phyloP scores from a whole-genome alignment of 2,113 vertebrate species.

The Ursus arctos region DNA sequence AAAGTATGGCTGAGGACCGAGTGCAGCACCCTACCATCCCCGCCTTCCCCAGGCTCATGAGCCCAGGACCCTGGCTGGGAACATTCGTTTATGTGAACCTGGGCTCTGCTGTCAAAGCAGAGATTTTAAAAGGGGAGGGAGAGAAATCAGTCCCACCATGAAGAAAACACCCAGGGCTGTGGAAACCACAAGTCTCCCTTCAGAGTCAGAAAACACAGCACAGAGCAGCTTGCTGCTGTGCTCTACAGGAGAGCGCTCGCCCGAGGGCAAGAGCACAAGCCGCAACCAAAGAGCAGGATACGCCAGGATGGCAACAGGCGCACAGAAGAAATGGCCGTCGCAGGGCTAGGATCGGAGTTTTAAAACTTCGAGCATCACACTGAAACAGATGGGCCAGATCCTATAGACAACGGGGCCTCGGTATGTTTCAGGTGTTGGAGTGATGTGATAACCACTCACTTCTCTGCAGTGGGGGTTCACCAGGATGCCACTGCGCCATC shows the following conservation, averaged over 20 bases:
- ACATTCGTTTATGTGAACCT: fast-evolving
- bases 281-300: fast-evolving
- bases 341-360: fast-evolving
- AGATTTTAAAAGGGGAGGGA: not conserved
- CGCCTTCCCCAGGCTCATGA: fast-evolving
- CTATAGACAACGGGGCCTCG: not conserved
- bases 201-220: fast-evolving
- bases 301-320: fast-evolving
- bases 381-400: fast-evolving
- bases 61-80: not conserved
- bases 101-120: not conserved
- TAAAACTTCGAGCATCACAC: fast-evolving
- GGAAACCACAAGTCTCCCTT: not conserved
- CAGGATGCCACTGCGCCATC: fast-evolving
- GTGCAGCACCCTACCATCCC: fast-evolving
- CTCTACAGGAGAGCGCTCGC: not conserved
- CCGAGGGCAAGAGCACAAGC: not conserved
- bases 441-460: too few species aligned
- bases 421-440: fast-evolving
- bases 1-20: fast-evolving
- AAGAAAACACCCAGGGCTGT: not conserved
- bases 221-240: not conserved
- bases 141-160: fast-evolving
- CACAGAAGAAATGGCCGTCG: not conserved
- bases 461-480: not conserved